Conservation (phyloP, 1,140 invertebrate genomes). For the Sitobion miscanthi region DNA sequence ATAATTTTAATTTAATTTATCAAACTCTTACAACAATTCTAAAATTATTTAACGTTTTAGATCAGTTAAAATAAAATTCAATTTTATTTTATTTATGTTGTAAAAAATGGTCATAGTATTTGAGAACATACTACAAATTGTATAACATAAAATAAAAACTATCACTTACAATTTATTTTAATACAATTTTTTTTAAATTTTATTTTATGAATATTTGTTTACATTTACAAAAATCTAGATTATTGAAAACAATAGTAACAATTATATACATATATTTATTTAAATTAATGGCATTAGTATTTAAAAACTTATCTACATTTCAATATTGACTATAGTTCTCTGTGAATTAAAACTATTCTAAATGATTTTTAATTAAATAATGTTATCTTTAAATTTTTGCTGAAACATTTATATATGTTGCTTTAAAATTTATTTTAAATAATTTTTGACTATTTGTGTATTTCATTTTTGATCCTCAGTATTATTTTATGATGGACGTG, state of each 20-base stretch:
- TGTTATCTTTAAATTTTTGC: neutral
- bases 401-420: neutral
- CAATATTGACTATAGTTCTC: neutral
- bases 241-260: too few relatives aligned
- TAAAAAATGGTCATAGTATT: neutral
- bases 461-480: neutral
- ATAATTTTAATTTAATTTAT: neutral
- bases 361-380: neutral
- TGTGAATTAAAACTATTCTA: neutral
- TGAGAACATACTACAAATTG: neutral
- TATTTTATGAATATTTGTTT: neutral
- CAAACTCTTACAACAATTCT: neutral
- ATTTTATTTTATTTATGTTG: neutral
- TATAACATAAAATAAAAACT: neutral
- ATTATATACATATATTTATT: too few relatives aligned
- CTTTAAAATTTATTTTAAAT: neutral
- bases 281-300: accelerated
- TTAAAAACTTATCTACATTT: neutral
- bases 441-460: neutral
- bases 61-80: neutral
- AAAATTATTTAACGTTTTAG: neutral
- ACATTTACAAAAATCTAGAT: too few relatives aligned
- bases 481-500: neutral
- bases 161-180: neutral
- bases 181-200: neutral